phyloP scores from a whole-genome alignment of 1,140 invertebrate genomes.

The Neuroterus valhalla region DNA sequence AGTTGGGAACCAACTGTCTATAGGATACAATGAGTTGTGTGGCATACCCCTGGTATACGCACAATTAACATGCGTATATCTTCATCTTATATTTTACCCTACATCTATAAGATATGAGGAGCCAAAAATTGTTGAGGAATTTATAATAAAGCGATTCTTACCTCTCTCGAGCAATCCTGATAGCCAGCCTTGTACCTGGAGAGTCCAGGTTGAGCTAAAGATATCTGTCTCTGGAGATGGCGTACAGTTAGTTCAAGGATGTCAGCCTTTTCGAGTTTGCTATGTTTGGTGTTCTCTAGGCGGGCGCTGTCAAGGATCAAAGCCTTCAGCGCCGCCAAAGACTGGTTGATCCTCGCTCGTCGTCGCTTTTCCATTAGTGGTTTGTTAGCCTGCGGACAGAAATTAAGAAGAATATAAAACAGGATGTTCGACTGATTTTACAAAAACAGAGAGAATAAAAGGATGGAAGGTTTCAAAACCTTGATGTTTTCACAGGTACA shows the following conservation, averaged over 20 bases:
- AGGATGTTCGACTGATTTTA: not conserved
- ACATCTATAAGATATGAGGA: not conserved
- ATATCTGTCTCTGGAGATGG: slow-evolving; percentile 86
- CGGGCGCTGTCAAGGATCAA: slow-evolving; percentile 85
- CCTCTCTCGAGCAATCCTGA: slow-evolving; percentile 87
- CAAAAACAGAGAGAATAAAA: not conserved
- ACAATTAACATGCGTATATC: no score
- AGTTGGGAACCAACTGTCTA: no score
- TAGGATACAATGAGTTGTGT: no score
- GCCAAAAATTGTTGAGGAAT: not conserved
- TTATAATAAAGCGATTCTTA: slow-evolving; percentile 55
- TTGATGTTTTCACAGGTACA: no score
- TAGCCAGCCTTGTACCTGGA: slow-evolving; percentile 84
- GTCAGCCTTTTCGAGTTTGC: slow-evolving; percentile 93
- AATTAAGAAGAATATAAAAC: not conserved
- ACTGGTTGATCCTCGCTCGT: slow-evolving; percentile 91
- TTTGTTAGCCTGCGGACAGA: slow-evolving; percentile 84
- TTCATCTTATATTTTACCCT: no score
- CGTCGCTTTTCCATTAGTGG: slow-evolving; percentile 94
- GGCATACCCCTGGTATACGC: no score
- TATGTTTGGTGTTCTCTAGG: slow-evolving; percentile 84
- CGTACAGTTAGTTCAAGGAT: slow-evolving; percentile 94
- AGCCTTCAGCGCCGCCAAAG: slow-evolving; percentile 88
- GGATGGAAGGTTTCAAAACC: no score
- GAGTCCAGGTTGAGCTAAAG: slow-evolving; percentile 77